Base-by-base conservation (phyloP, 2,888 invertebrate genomes). In the Arge pagana region DNA sequence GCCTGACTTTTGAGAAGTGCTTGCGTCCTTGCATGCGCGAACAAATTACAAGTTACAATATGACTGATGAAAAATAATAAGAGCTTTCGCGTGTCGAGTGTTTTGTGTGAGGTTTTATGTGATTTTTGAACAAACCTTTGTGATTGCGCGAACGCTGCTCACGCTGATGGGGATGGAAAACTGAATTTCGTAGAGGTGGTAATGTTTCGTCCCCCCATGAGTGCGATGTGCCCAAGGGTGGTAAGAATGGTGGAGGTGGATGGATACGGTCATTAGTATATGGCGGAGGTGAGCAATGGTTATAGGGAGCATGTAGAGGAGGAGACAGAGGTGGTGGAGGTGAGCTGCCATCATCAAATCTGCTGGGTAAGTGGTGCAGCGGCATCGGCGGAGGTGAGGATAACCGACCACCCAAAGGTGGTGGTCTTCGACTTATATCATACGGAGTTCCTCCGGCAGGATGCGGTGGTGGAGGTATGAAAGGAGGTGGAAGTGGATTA, bases 361-460 rank as follows among this genome's bases (percentile, higher is more conserved):
- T 64, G 15, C 61, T 56, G 15, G 78, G 19, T 21, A 35, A 55
- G 85, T 30, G 81, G 79, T 64, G 78, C 63, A 8, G 83, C 77
- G 84, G 83, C 52, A 83, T 82, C 35, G 85, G 83, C 40, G 87
- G 85, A 55, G 86, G 82, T 28, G 77, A 74, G 11, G 77, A 71
- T 50, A 76, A 62, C 31, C 74, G 68, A 19, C 71, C 77, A 35
- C 75, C 76, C 16, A 78, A 65, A 7, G 79, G 78, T 4, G 78
- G 77, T 8, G 77, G 78, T 37, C 79, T 70, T 58, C 77, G 77
- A 23, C 77, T 69, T 5, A 77, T 76, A 15, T 78, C 71, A 50
- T 74, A 77, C 4, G 72, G 70, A 3, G 74, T 68, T 16, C 70
- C 64, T 7, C 70, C 67, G 10, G 64, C 58, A 13, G 66, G 58